Evolutionary conservation across 2,888 invertebrate species (phyloP).

Genomic region (Lithophane leautieri): DNA sequence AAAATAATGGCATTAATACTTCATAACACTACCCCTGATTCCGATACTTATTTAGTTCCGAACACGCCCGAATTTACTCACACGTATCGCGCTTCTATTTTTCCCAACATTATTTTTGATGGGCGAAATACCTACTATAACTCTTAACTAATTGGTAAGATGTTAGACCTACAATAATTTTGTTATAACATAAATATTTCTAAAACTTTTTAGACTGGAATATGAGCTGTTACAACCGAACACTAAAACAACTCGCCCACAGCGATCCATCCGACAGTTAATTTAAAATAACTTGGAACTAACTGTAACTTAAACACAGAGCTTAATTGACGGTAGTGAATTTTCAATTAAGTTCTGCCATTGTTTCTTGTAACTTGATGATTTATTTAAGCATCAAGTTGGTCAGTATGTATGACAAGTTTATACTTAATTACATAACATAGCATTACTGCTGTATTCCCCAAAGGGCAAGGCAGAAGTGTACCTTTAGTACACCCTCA

Average conservation of each 20-base stretch:
- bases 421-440: background rate
- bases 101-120: background rate
- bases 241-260: conserved; percentile 43
- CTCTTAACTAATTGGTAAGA: background rate
- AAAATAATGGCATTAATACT: no score
- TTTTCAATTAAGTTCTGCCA: conserved; percentile 57
- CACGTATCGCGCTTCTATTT: background rate
- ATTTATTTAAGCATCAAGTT: conserved; percentile 23
- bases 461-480: background rate
- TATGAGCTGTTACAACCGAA: background rate
- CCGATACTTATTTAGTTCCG: no score
- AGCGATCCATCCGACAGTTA: conserved; percentile 37
- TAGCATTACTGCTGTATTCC: background rate
- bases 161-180: background rate
- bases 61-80: background rate
- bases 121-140: background rate
- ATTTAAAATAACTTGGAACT: conserved; percentile 63
- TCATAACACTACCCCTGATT: no score
- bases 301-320: conserved; percentile 52
- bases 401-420: background rate
- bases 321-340: conserved; percentile 56
- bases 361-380: conserved; percentile 41
- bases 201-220: background rate
- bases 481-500: background rate
- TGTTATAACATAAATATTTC: background rate